These are phyloP conservation scores for Eueremaeus valkanovi DNA, from an alignment of 2,888 invertebrate genomes.

Conservation along the genomic window DNA sequence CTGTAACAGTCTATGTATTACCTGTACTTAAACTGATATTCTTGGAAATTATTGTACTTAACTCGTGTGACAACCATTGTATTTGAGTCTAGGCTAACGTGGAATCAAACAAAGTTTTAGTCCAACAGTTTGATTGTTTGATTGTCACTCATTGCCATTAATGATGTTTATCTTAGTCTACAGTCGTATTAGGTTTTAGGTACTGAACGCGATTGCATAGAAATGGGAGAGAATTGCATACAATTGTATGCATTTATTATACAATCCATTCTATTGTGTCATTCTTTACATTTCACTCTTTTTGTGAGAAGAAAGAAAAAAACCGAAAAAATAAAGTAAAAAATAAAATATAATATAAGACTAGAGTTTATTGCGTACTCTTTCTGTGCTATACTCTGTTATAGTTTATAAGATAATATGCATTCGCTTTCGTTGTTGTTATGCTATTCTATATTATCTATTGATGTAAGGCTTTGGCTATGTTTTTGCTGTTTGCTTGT, in stretches of 20 bases:
- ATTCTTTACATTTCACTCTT: background rate
- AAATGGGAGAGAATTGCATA: no score
- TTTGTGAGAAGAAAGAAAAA: background rate
- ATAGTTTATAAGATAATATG: background rate
- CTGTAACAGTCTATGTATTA: background rate
- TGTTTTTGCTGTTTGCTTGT: constrained; percentile 17
- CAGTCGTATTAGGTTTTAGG: no score
- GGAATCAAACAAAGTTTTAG: background rate
- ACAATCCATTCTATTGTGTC: background rate
- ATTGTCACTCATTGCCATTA: background rate
- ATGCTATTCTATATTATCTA: background rate
- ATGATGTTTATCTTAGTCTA: constrained; percentile 21
- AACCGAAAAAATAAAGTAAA: background rate
- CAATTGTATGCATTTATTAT: no score
- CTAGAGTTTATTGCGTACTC: no score
- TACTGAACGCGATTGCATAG: no score
- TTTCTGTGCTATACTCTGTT: no score
- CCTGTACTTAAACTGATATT: no score
- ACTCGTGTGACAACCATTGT: no score
- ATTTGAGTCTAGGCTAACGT: background rate
- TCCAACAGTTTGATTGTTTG: background rate
- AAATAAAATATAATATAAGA: no score
- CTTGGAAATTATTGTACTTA: no score
- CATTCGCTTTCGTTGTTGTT: background rate
- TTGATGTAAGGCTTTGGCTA: constrained; percentile 6